Percentiles rank a stretch among this genome's conserved stretches.
Evolutionary conservation across 2,888 invertebrate genomes (phyloP).

Genomic region (Odontocolon sp.): DNA sequence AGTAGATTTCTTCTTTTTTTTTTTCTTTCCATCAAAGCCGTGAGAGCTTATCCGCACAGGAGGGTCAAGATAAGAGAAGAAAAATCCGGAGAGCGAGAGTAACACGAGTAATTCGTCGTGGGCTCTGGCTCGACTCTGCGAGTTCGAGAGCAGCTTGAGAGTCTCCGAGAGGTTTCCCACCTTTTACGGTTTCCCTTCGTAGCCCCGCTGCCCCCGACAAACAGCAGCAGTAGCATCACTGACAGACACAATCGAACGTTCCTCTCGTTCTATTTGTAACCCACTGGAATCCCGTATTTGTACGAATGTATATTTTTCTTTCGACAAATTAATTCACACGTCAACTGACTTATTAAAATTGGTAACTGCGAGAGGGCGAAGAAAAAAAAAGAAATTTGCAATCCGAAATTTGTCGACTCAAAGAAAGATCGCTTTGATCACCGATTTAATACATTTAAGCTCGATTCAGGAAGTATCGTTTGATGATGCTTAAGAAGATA

Average conservation of each 20-base stretch:
- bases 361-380: too few relatives aligned
- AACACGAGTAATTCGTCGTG: constrained; percentile 70
- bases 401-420: too few relatives aligned
- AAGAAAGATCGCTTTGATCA: too few relatives aligned
- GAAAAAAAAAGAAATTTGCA: too few relatives aligned
- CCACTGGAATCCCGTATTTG: too few relatives aligned
- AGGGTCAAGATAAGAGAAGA: background rate
- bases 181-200: constrained; percentile 80
- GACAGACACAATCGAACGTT: background rate
- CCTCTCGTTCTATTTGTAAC: background rate
- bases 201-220: constrained; percentile 57
- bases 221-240: background rate
- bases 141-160: constrained; percentile 78
- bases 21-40: constrained; percentile 21
- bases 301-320: too few relatives aligned
- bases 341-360: too few relatives aligned
- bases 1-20: too few relatives aligned
- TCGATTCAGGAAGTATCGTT: too few relatives aligned
- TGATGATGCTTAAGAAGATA: too few relatives aligned
- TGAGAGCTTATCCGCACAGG: constrained; percentile 46
- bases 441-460: too few relatives aligned
- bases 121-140: constrained; percentile 77
- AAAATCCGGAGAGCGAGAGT: constrained; percentile 54
- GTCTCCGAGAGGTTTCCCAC: constrained; percentile 80
- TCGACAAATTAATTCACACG: background rate